Base-by-base conservation (phyloP, 2,888 invertebrate species). In the Piscicola geometra region DNA sequence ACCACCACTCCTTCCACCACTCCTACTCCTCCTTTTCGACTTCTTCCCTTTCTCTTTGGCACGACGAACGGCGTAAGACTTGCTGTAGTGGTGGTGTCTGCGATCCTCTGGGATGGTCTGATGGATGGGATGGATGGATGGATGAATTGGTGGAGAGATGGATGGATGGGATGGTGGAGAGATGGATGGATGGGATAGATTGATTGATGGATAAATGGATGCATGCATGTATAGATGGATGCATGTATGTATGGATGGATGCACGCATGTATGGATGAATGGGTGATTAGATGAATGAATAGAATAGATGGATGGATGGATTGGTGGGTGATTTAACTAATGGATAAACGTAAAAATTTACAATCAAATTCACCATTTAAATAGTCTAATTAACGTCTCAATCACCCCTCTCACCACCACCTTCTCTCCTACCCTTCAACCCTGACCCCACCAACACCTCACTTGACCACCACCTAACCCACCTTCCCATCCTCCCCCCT, bases 381-480 rank as follows among this genome's bases (percentile, higher is more conserved):
- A n/a, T n/a, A n/a, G n/a, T n/a, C n/a, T n/a, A n/a, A n/a, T n/a
- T n/a, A n/a, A n/a, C n/a, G n/a, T n/a, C n/a, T n/a, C n/a, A n/a
- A n/a, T n/a, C n/a, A n/a, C n/a, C n/a, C n/a, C n/a, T n/a, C n/a
- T n/a, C n/a, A n/a, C n/a, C n/a, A n/a, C n/a, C n/a, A n/a, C n/a
- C n/a, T n/a, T n/a, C n/a, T n/a, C n/a, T n/a, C n/a, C n/a, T n/a
- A n/a, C n/a, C n/a, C n/a, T n/a, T n/a, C n/a, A n/a, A n/a, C n/a
- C n/a, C n/a, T n/a, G n/a, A n/a, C n/a, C n/a, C n/a, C n/a, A n/a
- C n/a, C n/a, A n/a, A n/a, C n/a, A n/a, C n/a, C n/a, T n/a, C n/a
- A n/a, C n/a, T n/a, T n/a, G n/a, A 70, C 32, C 25, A 75, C 1
- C n/a, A 74, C 21, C 25, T 28, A 30, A 1, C 33, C 70, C 71